Base-by-base conservation (phyloP, 2,888 invertebrate genomes). In the Halictus ligatus region DNA sequence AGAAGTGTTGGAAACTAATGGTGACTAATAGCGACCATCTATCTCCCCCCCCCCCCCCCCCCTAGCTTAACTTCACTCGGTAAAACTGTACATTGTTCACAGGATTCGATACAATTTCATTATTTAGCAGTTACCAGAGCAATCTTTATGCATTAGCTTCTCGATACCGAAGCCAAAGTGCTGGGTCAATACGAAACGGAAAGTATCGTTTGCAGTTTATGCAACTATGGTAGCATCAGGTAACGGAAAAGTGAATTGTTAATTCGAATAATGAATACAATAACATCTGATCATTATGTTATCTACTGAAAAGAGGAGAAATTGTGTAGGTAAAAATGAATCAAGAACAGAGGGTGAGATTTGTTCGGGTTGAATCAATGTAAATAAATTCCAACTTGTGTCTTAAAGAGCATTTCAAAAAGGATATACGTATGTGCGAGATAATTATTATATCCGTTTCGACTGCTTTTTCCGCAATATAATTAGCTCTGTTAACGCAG, bases 1-100 rank as follows among this genome's bases (percentile, higher is more conserved):
- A 64, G 60, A 64, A 25, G 6, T 64, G 25, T 64, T 64, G 60
- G 60, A 29, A 64, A 64, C 60, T 64, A 64, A 64, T 64, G 60
- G 25, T 64, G 60, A 64, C 60, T 64, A 64, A 64, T 15, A 64
- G 13, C 60, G 15, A 64, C 2, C 25, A 25, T 64, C 60, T 29
- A 64, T 64, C 15, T 64, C 18, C 15, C 48, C 1, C 25, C 12
- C 8, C 25, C 25, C 60, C 12, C 60, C 4, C 60, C 25, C 25
- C 25, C 15, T 13, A 13, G 6, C 25, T 25, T 25, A 64, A 64
- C 60, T 64, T 64, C 60, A 25, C 25, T 64, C 60, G 6, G 25
- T 64, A 64, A 15, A 64, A 64, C 25, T 64, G 60, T 64, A 64
- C 60, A 64, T 29, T 64, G 60, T 25, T 64, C 13, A 29, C 25